Evolutionary conservation across 2,888 invertebrate species (phyloP), one percentile per base, ranked within the genome.

Genomic region (Sinodicranocentrus sp.): DNA sequence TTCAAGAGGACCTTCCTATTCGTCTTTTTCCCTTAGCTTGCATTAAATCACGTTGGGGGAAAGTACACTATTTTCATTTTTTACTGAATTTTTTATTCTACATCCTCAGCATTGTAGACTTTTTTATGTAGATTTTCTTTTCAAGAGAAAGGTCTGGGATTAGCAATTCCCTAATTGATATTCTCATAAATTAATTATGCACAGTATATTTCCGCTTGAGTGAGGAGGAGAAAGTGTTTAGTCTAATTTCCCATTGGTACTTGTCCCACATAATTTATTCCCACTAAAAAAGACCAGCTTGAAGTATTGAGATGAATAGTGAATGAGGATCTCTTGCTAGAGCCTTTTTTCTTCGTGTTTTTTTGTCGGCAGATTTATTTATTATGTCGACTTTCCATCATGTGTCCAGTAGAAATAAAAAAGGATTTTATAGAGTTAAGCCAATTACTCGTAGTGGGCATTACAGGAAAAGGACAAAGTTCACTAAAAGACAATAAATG

Each of bases 111-210:
- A n/a, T n/a, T n/a, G n/a, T n/a, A n/a, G n/a, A n/a, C n/a, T n/a
- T n/a, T n/a, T n/a, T n/a, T n/a, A n/a, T n/a, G n/a, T n/a, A n/a
- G n/a, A n/a, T n/a, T n/a, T n/a, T n/a, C n/a, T n/a, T n/a, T n/a
- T n/a, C n/a, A n/a, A n/a, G n/a, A n/a, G n/a, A n/a, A n/a, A n/a
- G n/a, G n/a, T n/a, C n/a, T 5, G 23, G 57, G 23, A 21, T 57
- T 48, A 44, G 6, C n/a, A 54, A 72, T 65, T 80, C 72, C 65
- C 72, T 54, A 10, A 26, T 54, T 65, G 52, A 52, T 57, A 72
- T 72, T 65, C 80, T 65, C 65, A 72, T 80, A 65, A 80, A 80
- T 80, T 80, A 72, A 72, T 67, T 72, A 72, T 57, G 26, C n/a
- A 26, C 15, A 25, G 6, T 6, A 67, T 28, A 63, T 23, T n/a